Conservation (phyloP, 2,888 invertebrate species). For the Orchesella flavescens region DNA sequence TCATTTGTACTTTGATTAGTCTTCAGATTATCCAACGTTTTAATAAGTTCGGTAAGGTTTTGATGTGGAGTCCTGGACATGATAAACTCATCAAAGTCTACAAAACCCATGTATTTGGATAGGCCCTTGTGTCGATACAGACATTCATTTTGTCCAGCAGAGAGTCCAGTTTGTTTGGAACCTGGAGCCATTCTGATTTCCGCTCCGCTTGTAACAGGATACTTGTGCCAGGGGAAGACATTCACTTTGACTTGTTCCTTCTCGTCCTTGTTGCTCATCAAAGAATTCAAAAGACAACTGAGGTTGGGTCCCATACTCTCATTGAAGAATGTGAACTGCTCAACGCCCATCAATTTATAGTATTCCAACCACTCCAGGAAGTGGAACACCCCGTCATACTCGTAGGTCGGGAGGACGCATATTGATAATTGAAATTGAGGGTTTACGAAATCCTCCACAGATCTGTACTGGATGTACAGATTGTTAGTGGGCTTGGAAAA, state of each 20-base stretch:
- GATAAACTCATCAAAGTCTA: slow-evolving; percentile 46
- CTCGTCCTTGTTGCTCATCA: background rate
- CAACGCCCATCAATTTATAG: slow-evolving; percentile 50
- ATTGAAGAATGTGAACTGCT: slow-evolving; percentile 48
- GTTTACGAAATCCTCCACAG: too few relatives aligned
- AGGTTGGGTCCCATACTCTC: slow-evolving; percentile 18
- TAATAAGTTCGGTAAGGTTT: slow-evolving; percentile 8
- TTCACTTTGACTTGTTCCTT: background rate
- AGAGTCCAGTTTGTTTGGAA: background rate
- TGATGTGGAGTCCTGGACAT: background rate
- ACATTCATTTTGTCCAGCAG: slow-evolving; percentile 19
- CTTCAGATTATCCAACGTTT: background rate
- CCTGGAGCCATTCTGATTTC: background rate
- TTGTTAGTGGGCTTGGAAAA: too few relatives aligned
- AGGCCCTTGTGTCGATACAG: slow-evolving; percentile 22
- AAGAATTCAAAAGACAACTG: slow-evolving; percentile 17
- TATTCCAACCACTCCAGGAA: slow-evolving; percentile 54
- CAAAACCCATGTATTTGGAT: slow-evolving; percentile 25
- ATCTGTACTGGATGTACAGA: background rate
- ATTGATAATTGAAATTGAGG: slow-evolving; percentile 3
- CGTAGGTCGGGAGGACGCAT: slow-evolving; percentile 34
- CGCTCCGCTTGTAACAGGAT: background rate
- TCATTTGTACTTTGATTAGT: too few relatives aligned
- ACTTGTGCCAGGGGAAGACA: slow-evolving; percentile 28
- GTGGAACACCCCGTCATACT: slow-evolving; percentile 31